Conservation (phyloP, 1,140 invertebrate species). For the Apocrypta bakeri region DNA sequence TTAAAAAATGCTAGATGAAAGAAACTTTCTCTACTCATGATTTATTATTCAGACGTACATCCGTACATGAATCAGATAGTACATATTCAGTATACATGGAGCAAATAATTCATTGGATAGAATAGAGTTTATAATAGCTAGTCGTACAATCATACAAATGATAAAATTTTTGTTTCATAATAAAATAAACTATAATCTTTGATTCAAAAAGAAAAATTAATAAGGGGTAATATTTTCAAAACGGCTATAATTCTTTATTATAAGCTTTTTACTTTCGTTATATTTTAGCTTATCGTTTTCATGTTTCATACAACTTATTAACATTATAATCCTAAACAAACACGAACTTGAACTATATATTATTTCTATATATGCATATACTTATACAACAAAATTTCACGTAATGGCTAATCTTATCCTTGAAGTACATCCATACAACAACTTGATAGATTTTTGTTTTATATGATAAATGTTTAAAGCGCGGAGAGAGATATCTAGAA, state of each 20-base stretch:
- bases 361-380: constrained; percentile 39
- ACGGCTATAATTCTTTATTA: constrained; percentile 10
- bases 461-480: constrained; percentile 36
- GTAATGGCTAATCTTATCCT: constrained; percentile 47
- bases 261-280: constrained; percentile 8
- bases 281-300: not conserved
- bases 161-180: constrained; percentile 60
- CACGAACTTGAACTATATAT: constrained; percentile 32
- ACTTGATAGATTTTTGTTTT: constrained; percentile 39
- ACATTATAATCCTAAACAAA: constrained; percentile 28
- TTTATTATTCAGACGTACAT: constrained; percentile 58
- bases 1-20: constrained; percentile 16
- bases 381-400: constrained; percentile 40
- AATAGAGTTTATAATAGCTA: constrained; percentile 33
- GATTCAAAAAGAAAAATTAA: constrained; percentile 59
- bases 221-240: constrained; percentile 53
- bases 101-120: constrained; percentile 51
- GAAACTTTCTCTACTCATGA: constrained; percentile 43
- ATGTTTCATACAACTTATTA: constrained; percentile 22
- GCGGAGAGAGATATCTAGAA: constrained; percentile 30
- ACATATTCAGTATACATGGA: constrained; percentile 54
- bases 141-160: constrained; percentile 48
- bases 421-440: constrained; percentile 44
- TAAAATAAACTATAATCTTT: constrained; percentile 70
- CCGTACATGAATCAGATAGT: constrained; percentile 52